Evolutionary conservation across 1,140 invertebrate genomes (phyloP).

Genomic region (Papilio aristodemus): DNA sequence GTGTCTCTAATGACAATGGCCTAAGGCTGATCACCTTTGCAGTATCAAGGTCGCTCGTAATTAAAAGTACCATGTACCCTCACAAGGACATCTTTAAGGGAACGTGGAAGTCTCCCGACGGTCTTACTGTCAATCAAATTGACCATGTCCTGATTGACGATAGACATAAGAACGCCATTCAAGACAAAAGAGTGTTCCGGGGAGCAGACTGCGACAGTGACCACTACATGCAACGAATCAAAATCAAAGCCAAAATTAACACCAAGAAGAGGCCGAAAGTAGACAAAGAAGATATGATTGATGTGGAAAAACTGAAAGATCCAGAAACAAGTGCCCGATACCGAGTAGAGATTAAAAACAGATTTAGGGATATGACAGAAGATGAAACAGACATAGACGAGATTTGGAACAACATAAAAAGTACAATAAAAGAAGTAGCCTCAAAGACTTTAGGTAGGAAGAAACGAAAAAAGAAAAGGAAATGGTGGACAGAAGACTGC

Average conservation of each 20-base stretch:
- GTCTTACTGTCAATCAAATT: constrained; percentile 36
- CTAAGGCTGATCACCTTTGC: background rate
- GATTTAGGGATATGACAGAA: background rate
- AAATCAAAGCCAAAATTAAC: constrained; percentile 36
- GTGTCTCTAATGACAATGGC: background rate
- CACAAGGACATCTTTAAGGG: constrained; percentile 41
- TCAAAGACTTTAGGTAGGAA: background rate
- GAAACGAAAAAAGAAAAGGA: background rate
- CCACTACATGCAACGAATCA: constrained; percentile 35
- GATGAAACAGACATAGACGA: background rate
- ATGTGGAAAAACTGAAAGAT: background rate
- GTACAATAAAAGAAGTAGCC: background rate
- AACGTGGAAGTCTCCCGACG: constrained; percentile 41
- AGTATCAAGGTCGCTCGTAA: background rate
- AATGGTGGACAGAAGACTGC: constrained; percentile 1
- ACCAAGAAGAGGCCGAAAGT: background rate
- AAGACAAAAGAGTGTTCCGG: constrained; percentile 34
- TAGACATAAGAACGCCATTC: constrained; percentile 34
- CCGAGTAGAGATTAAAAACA: constrained; percentile 12
- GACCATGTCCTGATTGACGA: constrained; percentile 38
- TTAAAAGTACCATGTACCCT: constrained; percentile 17
- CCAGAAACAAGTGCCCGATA: background rate
- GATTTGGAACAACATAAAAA: background rate
- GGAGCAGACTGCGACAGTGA: constrained; percentile 41
- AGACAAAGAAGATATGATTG: background rate